Conservation (phyloP, 2,797 vertebrate species). For the Epinephelus awoara region DNA sequence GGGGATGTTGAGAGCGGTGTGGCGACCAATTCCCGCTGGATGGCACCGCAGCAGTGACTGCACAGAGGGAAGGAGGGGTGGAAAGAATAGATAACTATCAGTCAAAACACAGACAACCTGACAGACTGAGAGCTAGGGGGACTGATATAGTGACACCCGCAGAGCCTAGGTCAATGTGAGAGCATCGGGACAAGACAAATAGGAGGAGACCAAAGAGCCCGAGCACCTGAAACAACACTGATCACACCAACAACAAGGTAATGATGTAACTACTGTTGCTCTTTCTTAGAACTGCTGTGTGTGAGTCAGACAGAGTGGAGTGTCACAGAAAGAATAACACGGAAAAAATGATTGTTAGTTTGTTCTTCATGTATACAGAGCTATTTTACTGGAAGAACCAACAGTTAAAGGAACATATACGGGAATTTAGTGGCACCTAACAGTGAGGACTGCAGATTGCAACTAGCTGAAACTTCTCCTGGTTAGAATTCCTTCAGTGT, state of each 20-base stretch:
- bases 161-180: slow-evolving; percentile 50
- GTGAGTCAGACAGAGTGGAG: slow-evolving; percentile 22
- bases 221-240: slow-evolving; percentile 84
- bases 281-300: slow-evolving; percentile 70
- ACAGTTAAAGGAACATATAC: not conserved
- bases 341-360: slow-evolving; percentile 38
- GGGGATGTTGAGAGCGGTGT: slow-evolving; percentile 94
- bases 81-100: slow-evolving; percentile 74
- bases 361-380: slow-evolving; percentile 33
- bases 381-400: slow-evolving; percentile 35
- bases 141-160: slow-evolving; percentile 53
- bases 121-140: slow-evolving; percentile 33
- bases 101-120: slow-evolving; percentile 62
- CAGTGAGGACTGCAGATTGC: too few relatives aligned
- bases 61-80: slow-evolving; percentile 53
- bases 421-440: too few relatives aligned
- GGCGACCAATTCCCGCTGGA: slow-evolving; percentile 94
- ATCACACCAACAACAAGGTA: slow-evolving; percentile 67
- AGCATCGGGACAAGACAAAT: slow-evolving; percentile 63
- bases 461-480: too few relatives aligned
- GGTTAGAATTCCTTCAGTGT: too few relatives aligned
- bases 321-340: slow-evolving; percentile 43
- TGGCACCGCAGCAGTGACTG: slow-evolving; percentile 95
- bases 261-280: slow-evolving; percentile 67
- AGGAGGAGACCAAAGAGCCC: slow-evolving; percentile 68